Evolutionary conservation across 2,797 vertebrate genomes (phyloP).

Genomic region (Typhlichthys subterraneus): DNA sequence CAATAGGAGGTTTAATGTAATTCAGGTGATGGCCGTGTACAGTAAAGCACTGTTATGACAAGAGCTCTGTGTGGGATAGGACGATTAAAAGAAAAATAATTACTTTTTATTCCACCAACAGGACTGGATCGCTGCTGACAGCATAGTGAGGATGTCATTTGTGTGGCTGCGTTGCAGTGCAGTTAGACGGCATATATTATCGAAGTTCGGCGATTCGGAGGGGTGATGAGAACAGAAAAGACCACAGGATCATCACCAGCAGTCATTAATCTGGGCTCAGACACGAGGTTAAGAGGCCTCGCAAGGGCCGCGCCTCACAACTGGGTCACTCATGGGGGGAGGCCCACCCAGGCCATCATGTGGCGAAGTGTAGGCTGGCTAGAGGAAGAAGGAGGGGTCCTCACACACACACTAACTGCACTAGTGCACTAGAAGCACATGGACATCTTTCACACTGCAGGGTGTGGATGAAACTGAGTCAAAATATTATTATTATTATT

Average conservation of each 20-base stretch:
- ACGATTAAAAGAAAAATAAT: slow-evolving; percentile 55
- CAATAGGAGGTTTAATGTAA: slow-evolving; percentile 74
- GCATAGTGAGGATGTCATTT: slow-evolving; percentile 44
- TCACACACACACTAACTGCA: slow-evolving; percentile 40
- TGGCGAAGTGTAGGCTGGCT: slow-evolving; percentile 64
- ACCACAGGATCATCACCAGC: slow-evolving; percentile 75
- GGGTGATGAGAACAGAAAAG: slow-evolving; percentile 18
- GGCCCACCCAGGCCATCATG: slow-evolving; percentile 77
- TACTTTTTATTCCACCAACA: slow-evolving; percentile 44
- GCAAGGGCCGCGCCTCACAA: slow-evolving; percentile 73
- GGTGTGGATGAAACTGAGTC: slow-evolving; percentile 46
- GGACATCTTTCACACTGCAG: slow-evolving; percentile 55
- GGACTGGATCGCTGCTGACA: slow-evolving; percentile 40
- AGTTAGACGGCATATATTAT: slow-evolving; percentile 23
- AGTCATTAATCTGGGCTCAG: slow-evolving; percentile 85
- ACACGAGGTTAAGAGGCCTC: slow-evolving; percentile 77
- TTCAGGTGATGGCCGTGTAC: slow-evolving; percentile 70
- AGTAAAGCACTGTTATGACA: slow-evolving; percentile 50
- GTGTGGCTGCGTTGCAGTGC: slow-evolving; percentile 20
- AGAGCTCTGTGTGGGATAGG: slow-evolving; percentile 15
- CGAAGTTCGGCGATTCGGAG: slow-evolving; percentile 18
- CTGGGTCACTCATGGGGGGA: slow-evolving; percentile 79
- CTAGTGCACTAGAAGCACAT: slow-evolving; percentile 54
- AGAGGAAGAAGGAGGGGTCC: slow-evolving; percentile 6
- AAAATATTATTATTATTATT: slow-evolving; percentile 9